Percentiles rank a stretch among this genome's conserved stretches.
Conservation (phyloP, 2,113 vertebrate species). For the Sprattus sprattus region DNA sequence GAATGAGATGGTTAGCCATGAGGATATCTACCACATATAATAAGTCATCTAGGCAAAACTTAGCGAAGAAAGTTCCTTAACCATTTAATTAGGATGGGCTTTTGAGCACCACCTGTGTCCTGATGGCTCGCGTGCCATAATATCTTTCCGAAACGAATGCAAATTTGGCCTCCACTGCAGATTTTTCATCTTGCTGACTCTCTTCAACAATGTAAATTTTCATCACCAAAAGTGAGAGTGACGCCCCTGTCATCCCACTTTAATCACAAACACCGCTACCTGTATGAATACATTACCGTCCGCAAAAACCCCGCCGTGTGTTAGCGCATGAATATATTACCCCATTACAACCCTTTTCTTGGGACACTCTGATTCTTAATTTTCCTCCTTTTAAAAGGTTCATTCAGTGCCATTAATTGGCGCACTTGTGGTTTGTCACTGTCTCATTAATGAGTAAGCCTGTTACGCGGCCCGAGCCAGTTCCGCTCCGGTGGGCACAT, state of each 20-base stretch:
- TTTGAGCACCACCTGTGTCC: background rate
- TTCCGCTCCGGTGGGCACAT: conserved; percentile 71
- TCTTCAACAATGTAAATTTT: conserved; percentile 11
- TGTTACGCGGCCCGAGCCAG: conserved; percentile 54
- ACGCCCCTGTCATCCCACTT: conserved; percentile 22
- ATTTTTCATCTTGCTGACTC: background rate
- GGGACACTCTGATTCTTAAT: conserved; percentile 49
- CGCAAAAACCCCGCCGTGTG: background rate
- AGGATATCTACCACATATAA: background rate
- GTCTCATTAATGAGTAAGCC: conserved; percentile 73
- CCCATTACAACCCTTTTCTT: conserved; percentile 25
- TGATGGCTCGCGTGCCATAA: background rate
- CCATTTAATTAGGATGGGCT: background rate
- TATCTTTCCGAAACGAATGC: background rate
- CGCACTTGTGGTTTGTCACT: conserved; percentile 67
- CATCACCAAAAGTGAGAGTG: conserved; percentile 32
- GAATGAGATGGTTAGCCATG: background rate
- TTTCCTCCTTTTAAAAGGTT: conserved; percentile 56
- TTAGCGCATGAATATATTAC: conserved; percentile 26
- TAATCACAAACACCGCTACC: conserved; percentile 25
- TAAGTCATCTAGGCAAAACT: background rate
- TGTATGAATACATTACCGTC: conserved; percentile 46
- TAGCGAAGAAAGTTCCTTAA: background rate
- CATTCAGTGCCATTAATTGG: conserved; percentile 71
- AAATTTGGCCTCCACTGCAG: background rate